Percentiles rank a stretch among this genome's conserved stretches.
phyloP scores from a whole-genome alignment of 2,888 invertebrate genomes.

The Xestia xanthographa region DNA sequence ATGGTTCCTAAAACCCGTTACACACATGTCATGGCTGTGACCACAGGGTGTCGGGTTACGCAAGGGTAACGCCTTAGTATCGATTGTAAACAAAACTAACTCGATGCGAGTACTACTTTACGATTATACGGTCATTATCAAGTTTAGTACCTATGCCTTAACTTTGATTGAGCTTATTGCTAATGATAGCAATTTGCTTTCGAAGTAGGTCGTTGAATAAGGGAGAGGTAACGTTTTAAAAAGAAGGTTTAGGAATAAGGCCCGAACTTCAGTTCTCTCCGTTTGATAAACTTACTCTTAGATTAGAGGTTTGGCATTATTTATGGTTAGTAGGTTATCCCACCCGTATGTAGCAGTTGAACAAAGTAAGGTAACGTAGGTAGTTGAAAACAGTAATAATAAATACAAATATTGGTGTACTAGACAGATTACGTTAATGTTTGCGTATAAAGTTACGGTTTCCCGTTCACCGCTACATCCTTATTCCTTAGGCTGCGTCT shows the following conservation, averaged over 20 bases:
- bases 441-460: background rate
- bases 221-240: background rate
- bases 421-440: background rate
- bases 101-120: slow-evolving; percentile 36
- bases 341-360: background rate
- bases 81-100: slow-evolving; percentile 62
- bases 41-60: slow-evolving; percentile 64
- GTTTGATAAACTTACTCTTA: no score
- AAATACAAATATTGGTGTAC: background rate
- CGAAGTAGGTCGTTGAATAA: background rate
- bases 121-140: slow-evolving; percentile 42
- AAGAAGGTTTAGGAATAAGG: background rate
- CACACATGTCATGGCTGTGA: slow-evolving; percentile 36
- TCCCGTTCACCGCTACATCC: background rate
- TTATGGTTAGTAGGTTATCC: background rate
- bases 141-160: slow-evolving; percentile 2
- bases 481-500: background rate
- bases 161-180: slow-evolving; percentile 9
- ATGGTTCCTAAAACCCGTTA: slow-evolving; percentile 60
- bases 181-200: slow-evolving; percentile 11
- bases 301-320: background rate
- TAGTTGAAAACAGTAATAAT: background rate
- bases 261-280: background rate
- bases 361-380: background rate
- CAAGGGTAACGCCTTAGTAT: slow-evolving; percentile 63